These are phyloP conservation scores for Sebastes wilsoni DNA, from an alignment of 2,797 vertebrate genomes.

Conservation along the genomic window DNA sequence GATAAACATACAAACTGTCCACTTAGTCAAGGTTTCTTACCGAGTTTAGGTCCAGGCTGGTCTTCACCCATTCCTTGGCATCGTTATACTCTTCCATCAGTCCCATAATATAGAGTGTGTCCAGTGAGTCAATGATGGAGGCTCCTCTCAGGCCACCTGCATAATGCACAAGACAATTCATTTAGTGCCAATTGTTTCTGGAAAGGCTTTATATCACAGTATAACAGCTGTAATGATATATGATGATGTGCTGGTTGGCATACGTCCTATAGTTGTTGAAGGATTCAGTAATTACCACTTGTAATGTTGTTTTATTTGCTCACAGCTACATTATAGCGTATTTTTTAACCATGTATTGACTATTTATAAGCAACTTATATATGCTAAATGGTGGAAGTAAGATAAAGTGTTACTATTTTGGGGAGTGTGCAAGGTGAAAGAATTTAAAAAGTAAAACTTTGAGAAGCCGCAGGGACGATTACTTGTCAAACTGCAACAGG, in stretches of 20 bases:
- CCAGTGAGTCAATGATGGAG: slow-evolving; percentile 93
- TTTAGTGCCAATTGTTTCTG: background rate
- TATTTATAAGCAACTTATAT: background rate
- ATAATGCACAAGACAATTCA: slow-evolving; percentile 22
- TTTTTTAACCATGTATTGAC: background rate
- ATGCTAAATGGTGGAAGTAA: background rate
- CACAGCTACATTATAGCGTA: background rate
- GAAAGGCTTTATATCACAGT: background rate
- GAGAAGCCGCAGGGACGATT: background rate
- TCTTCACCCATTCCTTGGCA: slow-evolving; percentile 93
- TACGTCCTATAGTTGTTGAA: background rate
- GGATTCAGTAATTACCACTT: background rate
- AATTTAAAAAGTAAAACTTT: background rate
- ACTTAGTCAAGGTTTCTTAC: slow-evolving; percentile 72
- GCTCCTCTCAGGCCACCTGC: slow-evolving; percentile 95
- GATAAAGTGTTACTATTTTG: background rate
- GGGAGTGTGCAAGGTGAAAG: background rate
- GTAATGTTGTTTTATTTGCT: background rate
- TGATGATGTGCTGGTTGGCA: background rate
- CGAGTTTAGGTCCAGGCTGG: slow-evolving; percentile 91
- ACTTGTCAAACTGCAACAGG: background rate
- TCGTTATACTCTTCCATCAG: slow-evolving; percentile 93
- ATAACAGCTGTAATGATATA: background rate
- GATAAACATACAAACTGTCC: background rate
- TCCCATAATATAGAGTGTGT: slow-evolving; percentile 96